phyloP scores from a whole-genome alignment of 1,140 invertebrate genomes.

The Papilio polytes region DNA sequence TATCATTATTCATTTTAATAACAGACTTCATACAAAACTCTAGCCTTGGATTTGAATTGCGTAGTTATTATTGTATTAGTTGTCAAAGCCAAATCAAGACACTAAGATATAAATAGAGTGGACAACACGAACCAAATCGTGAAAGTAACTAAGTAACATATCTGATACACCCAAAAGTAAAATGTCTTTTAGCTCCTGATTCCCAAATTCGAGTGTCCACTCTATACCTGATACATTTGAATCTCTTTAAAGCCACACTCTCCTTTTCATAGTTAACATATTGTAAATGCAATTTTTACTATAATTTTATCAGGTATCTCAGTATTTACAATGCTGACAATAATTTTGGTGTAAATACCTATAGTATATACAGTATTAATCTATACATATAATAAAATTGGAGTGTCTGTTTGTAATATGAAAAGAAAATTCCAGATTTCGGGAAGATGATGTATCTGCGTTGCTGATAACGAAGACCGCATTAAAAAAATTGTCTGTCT shows the following conservation, averaged over 20 bases:
- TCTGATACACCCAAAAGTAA: no score
- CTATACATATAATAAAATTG: no score
- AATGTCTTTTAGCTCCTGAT: no score
- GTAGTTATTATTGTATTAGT: background rate
- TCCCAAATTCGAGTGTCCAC: background rate
- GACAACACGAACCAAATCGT: background rate
- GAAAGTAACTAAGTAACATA: no score
- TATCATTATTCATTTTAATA: constrained; percentile 25
- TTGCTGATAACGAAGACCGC: no score
- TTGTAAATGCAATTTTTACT: background rate
- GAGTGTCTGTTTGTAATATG: no score
- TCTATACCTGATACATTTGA: background rate
- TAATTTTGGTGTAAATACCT: no score
- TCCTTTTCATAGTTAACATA: background rate
- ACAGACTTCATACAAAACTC: constrained; percentile 4
- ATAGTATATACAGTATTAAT: no score
- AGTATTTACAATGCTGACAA: no score
- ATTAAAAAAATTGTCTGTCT: no score
- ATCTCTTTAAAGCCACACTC: background rate
- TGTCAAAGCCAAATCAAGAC: background rate
- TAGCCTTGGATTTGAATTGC: background rate
- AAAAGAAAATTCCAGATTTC: no score
- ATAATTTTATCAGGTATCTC: background rate
- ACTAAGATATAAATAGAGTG: background rate
- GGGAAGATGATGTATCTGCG: no score